Evolutionary conservation across 2,113 vertebrate genomes (phyloP).

Genomic region (Brachionichthys hirsutus): DNA sequence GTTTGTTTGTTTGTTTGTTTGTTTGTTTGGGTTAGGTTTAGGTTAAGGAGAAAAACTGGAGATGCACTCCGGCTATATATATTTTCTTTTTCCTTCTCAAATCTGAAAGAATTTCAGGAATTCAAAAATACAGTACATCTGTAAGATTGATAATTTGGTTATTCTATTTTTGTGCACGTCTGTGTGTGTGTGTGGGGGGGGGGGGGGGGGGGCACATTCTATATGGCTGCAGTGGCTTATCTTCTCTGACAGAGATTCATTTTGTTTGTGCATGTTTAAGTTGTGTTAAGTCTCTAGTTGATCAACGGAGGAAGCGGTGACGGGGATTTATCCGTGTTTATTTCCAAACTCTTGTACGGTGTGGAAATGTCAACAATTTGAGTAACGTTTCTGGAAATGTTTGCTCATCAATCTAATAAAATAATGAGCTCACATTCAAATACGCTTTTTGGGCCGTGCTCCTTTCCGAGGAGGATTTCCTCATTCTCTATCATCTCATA

Average conservation of each 20-base stretch:
- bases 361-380: neutral
- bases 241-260: constrained; percentile 1
- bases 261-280: constrained; percentile 15
- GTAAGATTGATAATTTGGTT: too few relatives aligned
- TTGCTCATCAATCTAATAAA: neutral
- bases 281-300: constrained; percentile 13
- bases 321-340: constrained; percentile 16
- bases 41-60: too few relatives aligned
- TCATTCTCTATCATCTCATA: constrained; percentile 4
- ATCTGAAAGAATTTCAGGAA: too few relatives aligned
- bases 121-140: too few relatives aligned
- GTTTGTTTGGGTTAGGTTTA: too few relatives aligned
- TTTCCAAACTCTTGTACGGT: neutral
- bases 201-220: too few relatives aligned
- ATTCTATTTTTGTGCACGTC: too few relatives aligned
- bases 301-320: neutral
- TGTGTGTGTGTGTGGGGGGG: too few relatives aligned
- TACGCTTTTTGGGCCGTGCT: neutral
- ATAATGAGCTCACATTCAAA: too few relatives aligned
- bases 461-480: constrained; percentile 8
- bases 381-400: neutral
- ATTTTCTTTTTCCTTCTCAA: neutral
- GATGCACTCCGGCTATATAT: neutral
- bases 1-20: too few relatives aligned
- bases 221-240: neutral